Base-by-base conservation (phyloP, 2,797 vertebrate species). In the Phalloptychus januarius region DNA sequence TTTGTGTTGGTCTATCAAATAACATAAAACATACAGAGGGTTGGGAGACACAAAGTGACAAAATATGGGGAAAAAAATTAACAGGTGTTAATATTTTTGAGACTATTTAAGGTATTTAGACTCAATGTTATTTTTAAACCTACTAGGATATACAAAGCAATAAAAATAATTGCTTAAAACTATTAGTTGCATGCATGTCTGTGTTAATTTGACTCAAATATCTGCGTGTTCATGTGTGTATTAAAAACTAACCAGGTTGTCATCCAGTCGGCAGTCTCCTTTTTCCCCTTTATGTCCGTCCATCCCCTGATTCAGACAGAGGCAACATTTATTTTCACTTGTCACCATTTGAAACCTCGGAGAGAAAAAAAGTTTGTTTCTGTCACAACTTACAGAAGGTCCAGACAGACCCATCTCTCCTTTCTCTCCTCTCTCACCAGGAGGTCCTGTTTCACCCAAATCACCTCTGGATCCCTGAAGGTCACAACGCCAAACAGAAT, bases 351-450 rank as follows among this genome's bases (percentile, higher is more conserved):
- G 44, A 61, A 45, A 23, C 31, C 46, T 77, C 23, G 7, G 8
- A 20, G 28, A 71, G 20, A 67, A 28, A 58, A 79, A 75, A 11
- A 31, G 54, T 65, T 72, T 79, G 58, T 25, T 67, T 67, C 61
- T 23, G 18, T 70, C 8, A 45, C 56, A 52, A 94, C 96, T 95
- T 93, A 99, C 98, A 88, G 95, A 86, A 71, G 95, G 96, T 1
- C 98, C 98, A 0, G 93, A 92, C 13, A 96, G 94, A 33, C 98
- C 98, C 96, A 96, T 96, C 86, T 98, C 96, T 58, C 98, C 98
- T 0, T 91, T 96, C 85, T 98, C 97, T 83, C 97, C 98, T 92
- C 96, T 98, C 77, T 94, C 95, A 18, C 97, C 97, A 0, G 38
- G 42, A 8, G 79, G 88, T 36, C 98, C 98, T 6, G 84, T 89